Evolutionary conservation across 2,888 invertebrate species (phyloP), one percentile per base, ranked within the genome.

Genomic region (Blera fallax): DNA sequence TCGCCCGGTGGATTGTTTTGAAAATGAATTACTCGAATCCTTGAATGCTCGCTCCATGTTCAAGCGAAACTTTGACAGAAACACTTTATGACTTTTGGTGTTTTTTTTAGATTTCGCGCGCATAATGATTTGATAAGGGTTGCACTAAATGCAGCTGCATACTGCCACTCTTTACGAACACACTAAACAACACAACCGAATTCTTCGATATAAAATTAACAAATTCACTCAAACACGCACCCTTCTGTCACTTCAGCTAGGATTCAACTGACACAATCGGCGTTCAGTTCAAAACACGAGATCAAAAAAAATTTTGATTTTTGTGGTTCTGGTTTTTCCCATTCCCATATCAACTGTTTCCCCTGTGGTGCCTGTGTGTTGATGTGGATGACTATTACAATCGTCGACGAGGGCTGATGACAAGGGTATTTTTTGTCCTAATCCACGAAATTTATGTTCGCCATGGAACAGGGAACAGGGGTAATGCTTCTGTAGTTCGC

Each of bases 11-110:
- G 87, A 48, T 27, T 83, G 43, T 60, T 77, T 74, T 2, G 80
- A 65, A 43, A 79, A 87, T 5, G 87, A 87, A 56, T 21, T 69
- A 11, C 72, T 74, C 0, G 69, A 78, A 40, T 87, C 87, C 45
- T 88, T 88, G 16, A 79, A 82, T 52, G 65, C 76, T 21, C 88
- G 87, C 56, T 88, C 88, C 88, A 88, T 88, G 40, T 65, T 80
- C 18, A 50, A 7, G 16, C 83, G 78, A 40, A 83, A n/a, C 52
- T 72, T 85, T 3, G 81, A 85, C 8, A 85, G 43, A 14, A 81
- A 43, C 8, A 67, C 18, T 81, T 40, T 60, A 50, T 62, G 84
- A 8, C 16, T 70, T 52, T 65, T 84, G 5, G 62, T 21, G 0
- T 58, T 7, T 60, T 72, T 77, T 32, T 11, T 69, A 8, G 70